Base-by-base conservation (phyloP, 2,113 vertebrate species). In the Vulpes lagopus region DNA sequence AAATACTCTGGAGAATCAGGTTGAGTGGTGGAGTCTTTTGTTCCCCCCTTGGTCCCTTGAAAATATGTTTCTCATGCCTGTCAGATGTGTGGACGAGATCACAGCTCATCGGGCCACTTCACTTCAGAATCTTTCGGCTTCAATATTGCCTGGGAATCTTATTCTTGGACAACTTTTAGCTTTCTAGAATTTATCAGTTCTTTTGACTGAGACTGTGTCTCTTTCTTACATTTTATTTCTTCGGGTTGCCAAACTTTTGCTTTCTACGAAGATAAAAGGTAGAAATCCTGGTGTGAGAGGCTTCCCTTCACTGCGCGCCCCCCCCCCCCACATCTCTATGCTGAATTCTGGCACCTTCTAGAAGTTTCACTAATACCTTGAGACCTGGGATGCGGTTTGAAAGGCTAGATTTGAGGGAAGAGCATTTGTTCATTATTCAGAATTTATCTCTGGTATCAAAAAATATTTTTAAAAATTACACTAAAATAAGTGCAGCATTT, bases 401-500 rank as follows among this genome's bases (percentile, higher is more conserved):
- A 94, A 92, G 92, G 64, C 49, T 64, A 87, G 5, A 65, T 32
- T 53, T 62, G 51, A 51, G 35, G 27, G 8, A 79, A 80, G 30
- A 89, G 17, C n/a, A 76, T 55, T 94, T 97, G 7, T 7, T 96
- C 0, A 0, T 65, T 74, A 60, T 91, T 88, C 17, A 88, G n/a
- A 81, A 89, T 87, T 86, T 94, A 79, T 79, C 74, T 97, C 49
- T 89, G 32, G 9, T 16, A 71, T 62, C 71, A 84, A 96, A 82
- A 59, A 69, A 89, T 79, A 30, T 83, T 30, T 78, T 17, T 32
- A 30, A 91, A 82, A 93, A 67, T 65, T 59, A 43, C 38, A 12
- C 30, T 85, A 59, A 89, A 95, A 74, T 85, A 93, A 97, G 69
- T 73, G n/a, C 43, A 95, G 38, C 35, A 79, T 65, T 92, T 76